Conservation (phyloP, 2,888 invertebrate species). For the Diaphora mendica region DNA sequence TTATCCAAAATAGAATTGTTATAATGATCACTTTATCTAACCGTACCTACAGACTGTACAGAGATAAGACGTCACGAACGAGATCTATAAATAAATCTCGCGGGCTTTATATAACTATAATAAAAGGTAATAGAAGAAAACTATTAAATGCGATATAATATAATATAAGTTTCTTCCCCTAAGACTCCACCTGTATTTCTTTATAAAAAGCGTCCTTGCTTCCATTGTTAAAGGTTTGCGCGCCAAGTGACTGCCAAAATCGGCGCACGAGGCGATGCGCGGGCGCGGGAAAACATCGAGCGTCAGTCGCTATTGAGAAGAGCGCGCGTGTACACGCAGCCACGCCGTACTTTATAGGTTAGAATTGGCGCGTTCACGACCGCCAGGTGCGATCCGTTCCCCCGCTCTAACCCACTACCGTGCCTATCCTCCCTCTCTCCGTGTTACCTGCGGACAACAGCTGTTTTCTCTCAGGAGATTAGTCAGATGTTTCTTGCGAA, state of each 20-base stretch:
- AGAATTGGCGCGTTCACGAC: conserved; percentile 80
- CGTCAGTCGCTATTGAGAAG: conserved; percentile 67
- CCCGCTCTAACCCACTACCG: conserved; percentile 68
- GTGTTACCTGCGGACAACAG: conserved; percentile 80
- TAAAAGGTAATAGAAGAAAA: conserved; percentile 23
- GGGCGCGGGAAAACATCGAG: conserved; percentile 80
- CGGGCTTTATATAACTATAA: conserved; percentile 31
- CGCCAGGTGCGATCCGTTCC: conserved; percentile 80
- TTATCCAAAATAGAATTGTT: conserved; percentile 42
- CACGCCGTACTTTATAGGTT: conserved; percentile 76
- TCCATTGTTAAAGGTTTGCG: conserved; percentile 81
- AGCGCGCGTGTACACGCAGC: conserved; percentile 73
- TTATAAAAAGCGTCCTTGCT: conserved; percentile 83
- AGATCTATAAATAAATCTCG: conserved; percentile 54
- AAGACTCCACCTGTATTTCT: conserved; percentile 78
- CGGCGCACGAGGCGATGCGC: conserved; percentile 76
- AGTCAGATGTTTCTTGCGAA: conserved; percentile 85
- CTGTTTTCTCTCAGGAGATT: conserved; percentile 86
- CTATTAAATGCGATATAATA: conserved; percentile 18
- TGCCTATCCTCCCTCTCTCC: conserved; percentile 64
- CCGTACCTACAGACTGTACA: conserved; percentile 21
- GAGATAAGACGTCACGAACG: conserved; percentile 60
- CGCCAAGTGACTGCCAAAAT: conserved; percentile 84
- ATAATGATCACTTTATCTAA: conserved; percentile 59
- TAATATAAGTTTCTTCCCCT: conserved; percentile 71